Evolutionary conservation across 2,888 invertebrate species (phyloP), one percentile per base, ranked within the genome.

Genomic region (Euplagia quadripunctaria): DNA sequence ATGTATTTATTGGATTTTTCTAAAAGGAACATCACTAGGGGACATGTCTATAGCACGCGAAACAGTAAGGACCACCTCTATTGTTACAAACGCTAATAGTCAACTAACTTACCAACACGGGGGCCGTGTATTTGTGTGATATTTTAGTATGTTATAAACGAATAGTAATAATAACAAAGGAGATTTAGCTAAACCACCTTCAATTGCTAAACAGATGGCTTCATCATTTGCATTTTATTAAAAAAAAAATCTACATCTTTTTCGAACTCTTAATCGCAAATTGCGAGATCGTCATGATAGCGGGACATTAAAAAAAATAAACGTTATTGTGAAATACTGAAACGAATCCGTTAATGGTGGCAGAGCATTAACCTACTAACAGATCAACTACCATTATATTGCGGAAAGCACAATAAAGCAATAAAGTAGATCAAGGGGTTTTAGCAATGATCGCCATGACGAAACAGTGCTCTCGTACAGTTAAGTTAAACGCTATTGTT

Each of bases 401-500:
- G 77, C 85, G 81, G 82, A 80, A 84, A 82, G 76, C 75, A 68
- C 70, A 78, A 80, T 77, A 82, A 64, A 61, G 61, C 61, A 43
- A 43, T 17, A 68, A 85, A 85, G 78, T 85, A 77, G 85, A 86
- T 82, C 87, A 82, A 83, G 72, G 85, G 83, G 83, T 80, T 84
- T 87, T 82, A 82, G 86, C 84, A 88, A 86, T 79, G 77, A 77
- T 70, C 76, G 79, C 80, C 86, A 87, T 88, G 88, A 88, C 88
- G 90, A 90, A 89, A 90, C 85, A 68, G 69, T 69, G 81, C 82
- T 84, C 77, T 84, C 76, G 84, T 87, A 90, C 91, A 86, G 91
- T 91, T 91, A 89, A 86, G 91, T 91, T 91, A 89, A 82, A 76
- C 78, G 79, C 87, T 85, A 92, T 93, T 92, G 92, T 93, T 91